Conservation (phyloP, 2,797 vertebrate genomes). For the Atherinosoma microstoma region DNA sequence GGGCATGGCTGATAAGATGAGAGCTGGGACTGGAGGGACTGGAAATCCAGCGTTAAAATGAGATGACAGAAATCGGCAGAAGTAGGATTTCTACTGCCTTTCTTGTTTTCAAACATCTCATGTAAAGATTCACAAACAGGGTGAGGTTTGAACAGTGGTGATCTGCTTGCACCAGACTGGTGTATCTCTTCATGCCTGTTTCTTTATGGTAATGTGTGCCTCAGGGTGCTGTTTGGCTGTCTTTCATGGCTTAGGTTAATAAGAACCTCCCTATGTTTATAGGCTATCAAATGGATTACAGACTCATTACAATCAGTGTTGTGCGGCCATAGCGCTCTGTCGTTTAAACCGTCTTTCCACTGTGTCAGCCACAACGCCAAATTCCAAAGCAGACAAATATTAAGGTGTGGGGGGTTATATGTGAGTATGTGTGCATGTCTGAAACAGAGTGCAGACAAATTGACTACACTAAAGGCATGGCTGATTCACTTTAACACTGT, state of each 20-base stretch:
- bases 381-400: conserved; percentile 45
- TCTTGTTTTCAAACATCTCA: conserved; percentile 50
- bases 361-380: conserved; percentile 56
- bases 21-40: conserved; percentile 50
- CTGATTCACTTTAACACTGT: conserved; percentile 60
- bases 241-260: conserved; percentile 40
- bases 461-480: conserved; percentile 45
- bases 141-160: conserved; percentile 32
- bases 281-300: conserved; percentile 74
- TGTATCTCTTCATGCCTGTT: conserved; percentile 48
- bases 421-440: conserved; percentile 16
- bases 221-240: conserved; percentile 54
- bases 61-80: conserved; percentile 61
- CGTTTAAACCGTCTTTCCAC: conserved; percentile 54
- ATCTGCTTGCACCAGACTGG: conserved; percentile 33
- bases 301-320: conserved; percentile 67
- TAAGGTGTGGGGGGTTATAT: background rate
- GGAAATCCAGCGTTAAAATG: conserved; percentile 62
- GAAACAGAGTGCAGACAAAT: conserved; percentile 34
- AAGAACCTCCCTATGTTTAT: conserved; percentile 63
- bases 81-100: conserved; percentile 42
- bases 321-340: conserved; percentile 50
- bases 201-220: conserved; percentile 55
- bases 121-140: conserved; percentile 47
- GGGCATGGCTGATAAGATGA: conserved; percentile 71